phyloP scores from a whole-genome alignment of 92 coral and sea anemone species.

The Micromussa lordhowensis region DNA sequence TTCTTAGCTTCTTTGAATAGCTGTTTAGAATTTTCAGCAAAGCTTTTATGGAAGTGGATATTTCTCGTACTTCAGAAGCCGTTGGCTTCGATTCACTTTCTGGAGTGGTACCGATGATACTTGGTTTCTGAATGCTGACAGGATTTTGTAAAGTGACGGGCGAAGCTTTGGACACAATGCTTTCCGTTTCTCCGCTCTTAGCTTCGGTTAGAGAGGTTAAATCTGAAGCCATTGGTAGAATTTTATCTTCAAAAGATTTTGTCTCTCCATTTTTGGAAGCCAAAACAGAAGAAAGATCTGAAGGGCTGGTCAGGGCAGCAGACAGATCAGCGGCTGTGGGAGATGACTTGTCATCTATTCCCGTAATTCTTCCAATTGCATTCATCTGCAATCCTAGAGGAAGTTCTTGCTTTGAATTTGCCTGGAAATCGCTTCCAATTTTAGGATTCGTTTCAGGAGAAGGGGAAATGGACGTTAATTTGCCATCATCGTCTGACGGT shows the following conservation, averaged over 20 bases:
- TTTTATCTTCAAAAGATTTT: slow-evolving; percentile 28
- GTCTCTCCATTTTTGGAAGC: slow-evolving; percentile 18
- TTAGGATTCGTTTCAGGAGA: slow-evolving; percentile 6
- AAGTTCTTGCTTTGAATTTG: not conserved
- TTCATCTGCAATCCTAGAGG: slow-evolving; percentile 39
- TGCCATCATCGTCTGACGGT: slow-evolving; percentile 25
- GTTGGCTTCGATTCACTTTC: slow-evolving; percentile 17
- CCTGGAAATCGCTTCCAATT: not conserved
- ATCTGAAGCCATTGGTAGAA: slow-evolving; percentile 39
- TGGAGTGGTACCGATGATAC: not conserved
- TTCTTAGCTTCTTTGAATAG: slow-evolving; percentile 25
- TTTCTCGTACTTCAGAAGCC: slow-evolving; percentile 40
- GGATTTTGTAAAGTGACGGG: not conserved
- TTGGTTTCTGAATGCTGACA: not conserved
- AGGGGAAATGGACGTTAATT: slow-evolving; percentile 5
- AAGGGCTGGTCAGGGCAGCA: not conserved
- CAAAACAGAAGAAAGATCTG: not conserved
- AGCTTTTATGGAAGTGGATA: slow-evolving; percentile 32
- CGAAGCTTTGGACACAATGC: slow-evolving; percentile 31
- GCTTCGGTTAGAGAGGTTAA: not conserved
- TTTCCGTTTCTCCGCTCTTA: slow-evolving; percentile 22
- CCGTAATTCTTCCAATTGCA: slow-evolving; percentile 42
- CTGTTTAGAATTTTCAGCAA: slow-evolving; percentile 32
- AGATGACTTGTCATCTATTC: not conserved
- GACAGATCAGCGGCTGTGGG: not conserved